Evolutionary conservation across 2,113 vertebrate genomes (phyloP).

Genomic region (Alethe castanea): DNA sequence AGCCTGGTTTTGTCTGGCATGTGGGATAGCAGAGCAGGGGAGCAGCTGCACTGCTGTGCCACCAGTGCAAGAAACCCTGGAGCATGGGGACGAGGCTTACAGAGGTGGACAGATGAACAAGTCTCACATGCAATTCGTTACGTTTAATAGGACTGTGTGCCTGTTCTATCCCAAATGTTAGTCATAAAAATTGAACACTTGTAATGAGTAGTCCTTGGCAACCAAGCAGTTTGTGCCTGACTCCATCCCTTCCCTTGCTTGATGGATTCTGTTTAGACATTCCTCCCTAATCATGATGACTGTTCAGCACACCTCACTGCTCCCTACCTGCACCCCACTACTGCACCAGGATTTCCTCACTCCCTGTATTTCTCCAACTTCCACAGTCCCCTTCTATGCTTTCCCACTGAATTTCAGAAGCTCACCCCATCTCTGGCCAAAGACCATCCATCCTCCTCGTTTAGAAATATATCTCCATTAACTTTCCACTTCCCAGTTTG

Average conservation of each 20-base stretch:
- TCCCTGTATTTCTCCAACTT: background rate
- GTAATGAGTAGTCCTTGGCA: background rate
- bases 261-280: background rate
- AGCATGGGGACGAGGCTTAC: fast-evolving
- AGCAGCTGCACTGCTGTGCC: background rate
- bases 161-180: background rate
- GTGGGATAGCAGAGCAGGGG: background rate
- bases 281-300: background rate
- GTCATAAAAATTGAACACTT: background rate
- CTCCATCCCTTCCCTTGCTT: background rate
- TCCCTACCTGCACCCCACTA: background rate
- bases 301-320: background rate
- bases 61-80: background rate
- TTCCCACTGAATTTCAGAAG: background rate
- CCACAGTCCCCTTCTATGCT: background rate
- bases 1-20: background rate
- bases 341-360: background rate
- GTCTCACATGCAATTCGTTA: background rate
- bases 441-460: background rate
- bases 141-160: background rate
- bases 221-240: background rate
- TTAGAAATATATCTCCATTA: background rate
- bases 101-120: background rate
- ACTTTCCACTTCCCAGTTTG: background rate
- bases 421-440: background rate